Base-by-base conservation (phyloP, 1,140 invertebrate species). In the Drosophila quadrilineata region DNA sequence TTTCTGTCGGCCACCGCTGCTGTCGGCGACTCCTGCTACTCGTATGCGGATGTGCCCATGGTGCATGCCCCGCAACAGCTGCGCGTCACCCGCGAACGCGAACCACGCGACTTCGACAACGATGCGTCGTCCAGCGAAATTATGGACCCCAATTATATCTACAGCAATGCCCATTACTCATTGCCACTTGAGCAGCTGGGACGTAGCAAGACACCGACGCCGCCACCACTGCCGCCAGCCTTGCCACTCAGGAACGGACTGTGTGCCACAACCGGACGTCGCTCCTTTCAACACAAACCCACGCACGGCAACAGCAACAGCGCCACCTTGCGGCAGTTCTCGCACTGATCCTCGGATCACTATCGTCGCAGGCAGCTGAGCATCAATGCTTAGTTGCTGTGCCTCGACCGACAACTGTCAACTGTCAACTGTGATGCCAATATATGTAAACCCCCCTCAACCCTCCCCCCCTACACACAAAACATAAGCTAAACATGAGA, bases 81-180 rank as follows among this genome's bases (percentile, higher is more conserved):
- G 48, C 85, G 73, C 12, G 48, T 80, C 19, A 80, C 68, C 36
- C 87, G 70, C 21, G 73, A 79, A 10, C 48, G 52, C 9, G 68
- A 49, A 19, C 49, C 36, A 46, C 46, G 54, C 16, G 48, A 68
- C 33, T 63, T 67, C 28, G 84, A 86, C n/a, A 66, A 71, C 28
- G 77, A 80, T 43, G 63, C 46, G 8, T n/a, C n/a, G n/a, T 31
- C 4, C n/a, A 63, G 68, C 45, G 88, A 77, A 40, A 71, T 85
- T 10, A 59, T 88, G 53, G 87, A 88, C 52, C 67, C 87, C 36
- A 89, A 89, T 43, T 89, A 89, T 33, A 89, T 89, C 26, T 89
- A 89, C 63, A 84, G 77, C 59, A 89, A 89, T 48, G 69, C 88
- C 0, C 88, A 89, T 45, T 89, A 89, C 31, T 89, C 88, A 4